Evolutionary conservation across 2,797 vertebrate species (phyloP).

Genomic region (Smutsia temminckii): DNA sequence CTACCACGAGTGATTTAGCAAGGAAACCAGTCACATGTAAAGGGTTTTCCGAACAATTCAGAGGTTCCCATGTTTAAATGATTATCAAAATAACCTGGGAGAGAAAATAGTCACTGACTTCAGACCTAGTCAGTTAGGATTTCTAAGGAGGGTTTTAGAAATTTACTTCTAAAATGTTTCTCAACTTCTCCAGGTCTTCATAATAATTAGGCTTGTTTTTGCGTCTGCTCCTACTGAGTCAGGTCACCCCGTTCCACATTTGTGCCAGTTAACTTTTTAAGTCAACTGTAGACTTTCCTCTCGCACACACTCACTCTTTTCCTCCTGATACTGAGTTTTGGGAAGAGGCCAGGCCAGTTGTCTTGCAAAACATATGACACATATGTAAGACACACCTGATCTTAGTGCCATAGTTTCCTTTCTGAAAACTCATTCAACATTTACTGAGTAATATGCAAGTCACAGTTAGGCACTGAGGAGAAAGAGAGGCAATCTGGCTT

Average conservation of each 20-base stretch:
- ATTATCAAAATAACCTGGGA: not conserved
- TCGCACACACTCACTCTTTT: not conserved
- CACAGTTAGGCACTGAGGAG: not conserved
- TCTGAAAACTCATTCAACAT: not conserved
- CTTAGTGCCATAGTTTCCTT: not conserved
- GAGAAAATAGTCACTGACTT: not conserved
- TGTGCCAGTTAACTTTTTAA: not conserved
- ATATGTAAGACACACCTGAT: not conserved
- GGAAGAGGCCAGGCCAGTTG: constrained; percentile 16
- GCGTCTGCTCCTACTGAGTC: not conserved
- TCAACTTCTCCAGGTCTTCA: not conserved
- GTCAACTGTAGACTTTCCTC: not conserved
- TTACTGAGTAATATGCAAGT: not conserved
- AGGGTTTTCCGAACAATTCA: not conserved
- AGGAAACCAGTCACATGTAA: not conserved
- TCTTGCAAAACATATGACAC: not conserved
- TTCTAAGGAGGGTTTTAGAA: not conserved
- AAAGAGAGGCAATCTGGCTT: not conserved
- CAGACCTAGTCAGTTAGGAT: not conserved
- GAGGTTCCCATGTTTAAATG: not conserved
- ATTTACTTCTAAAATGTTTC: not conserved
- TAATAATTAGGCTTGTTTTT: not conserved
- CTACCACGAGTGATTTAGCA: not conserved
- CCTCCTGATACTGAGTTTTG: not conserved
- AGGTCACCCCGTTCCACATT: not conserved